These are phyloP conservation scores for Gallinago stenura DNA, from an alignment of 2,797 vertebrate genomes.

Conservation along the genomic window DNA sequence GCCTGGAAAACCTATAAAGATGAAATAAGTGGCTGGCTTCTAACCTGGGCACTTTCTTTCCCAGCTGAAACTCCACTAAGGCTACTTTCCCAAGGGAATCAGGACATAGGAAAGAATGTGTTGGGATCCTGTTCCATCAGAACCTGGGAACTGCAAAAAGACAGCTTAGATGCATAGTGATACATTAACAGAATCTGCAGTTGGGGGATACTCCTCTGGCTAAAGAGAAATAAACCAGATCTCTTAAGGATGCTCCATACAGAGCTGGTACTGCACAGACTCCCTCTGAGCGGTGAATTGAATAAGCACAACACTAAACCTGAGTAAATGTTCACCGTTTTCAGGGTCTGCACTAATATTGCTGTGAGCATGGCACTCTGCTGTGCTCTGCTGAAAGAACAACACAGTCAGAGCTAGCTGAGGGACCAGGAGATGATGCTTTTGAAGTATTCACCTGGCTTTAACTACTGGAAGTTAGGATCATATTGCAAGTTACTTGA, in stretches of 20 bases:
- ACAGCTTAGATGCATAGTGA: neutral
- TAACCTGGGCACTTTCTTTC: neutral
- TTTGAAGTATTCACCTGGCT: neutral
- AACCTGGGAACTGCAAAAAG: neutral
- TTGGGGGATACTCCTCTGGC: neutral
- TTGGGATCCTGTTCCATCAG: neutral
- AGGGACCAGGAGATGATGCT: neutral
- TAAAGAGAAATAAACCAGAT: neutral
- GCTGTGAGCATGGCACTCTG: neutral
- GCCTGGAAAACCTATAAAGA: neutral
- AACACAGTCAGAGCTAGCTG: neutral
- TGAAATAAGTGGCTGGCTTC: neutral
- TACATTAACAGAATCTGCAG: neutral
- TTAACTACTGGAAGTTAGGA: neutral
- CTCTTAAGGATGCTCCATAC: neutral
- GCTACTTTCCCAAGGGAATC: neutral
- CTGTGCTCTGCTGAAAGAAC: neutral
- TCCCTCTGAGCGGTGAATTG: neutral
- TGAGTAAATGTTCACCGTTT: neutral
- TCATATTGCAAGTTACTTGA: neutral
- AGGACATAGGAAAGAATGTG: neutral
- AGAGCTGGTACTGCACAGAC: neutral
- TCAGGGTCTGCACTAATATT: neutral
- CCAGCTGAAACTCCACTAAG: rapidly evolving
- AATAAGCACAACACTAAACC: neutral